Evolutionary conservation across 2,113 vertebrate species (phyloP), one percentile per base, ranked within the genome.

Genomic region (Callipepla squamata): DNA sequence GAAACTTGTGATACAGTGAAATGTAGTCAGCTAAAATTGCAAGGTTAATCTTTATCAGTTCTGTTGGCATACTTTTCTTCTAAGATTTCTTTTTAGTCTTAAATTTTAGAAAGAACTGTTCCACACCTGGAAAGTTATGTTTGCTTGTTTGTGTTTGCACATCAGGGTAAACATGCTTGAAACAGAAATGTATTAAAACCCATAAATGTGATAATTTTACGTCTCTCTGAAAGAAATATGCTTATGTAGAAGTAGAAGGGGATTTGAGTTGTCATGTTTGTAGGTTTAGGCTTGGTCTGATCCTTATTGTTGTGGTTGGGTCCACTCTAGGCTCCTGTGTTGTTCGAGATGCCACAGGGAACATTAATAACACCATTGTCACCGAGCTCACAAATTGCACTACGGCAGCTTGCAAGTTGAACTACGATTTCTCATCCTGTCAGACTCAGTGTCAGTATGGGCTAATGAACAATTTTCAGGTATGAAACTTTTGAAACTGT

Each of bases 301-400:
- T 75, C 8, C 3, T 70, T 47, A 78, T 63, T 76, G 48, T 84
- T 95, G 32, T 86, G 16, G 30, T 38, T 76, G 14, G 73, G n/a
- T 91, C 61, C 13, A 18, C 28, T 45, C 50, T 91, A 99, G 99
- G 99, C 74, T 97, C 99, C 36, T 99, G 99, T 91, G 98, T 99
- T 77, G 98, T 99, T 88, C 98, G 99, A 63, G 99, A 99, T 85
- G 99, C 99, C 75, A 99, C 97, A 16, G 99, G 99, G 28, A 97
- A 81, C 0, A 0, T 95, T 12, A 99, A 99, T 42, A 96, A 97
- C 77, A 99, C 98, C 3, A 16, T 99, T 58, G 57, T 97, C 57
- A 94, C 72, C 0, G 87, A 97, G 45, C 78, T 98, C 32, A 89
- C 97, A 74, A 99, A 99, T 91, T 99, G 99, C 91, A 98, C 98